Percentiles rank a stretch among this genome's conserved stretches.
These are phyloP conservation scores for Spatula versicolor DNA, from an alignment of 2,797 vertebrate genomes.

Conservation along the genomic window DNA sequence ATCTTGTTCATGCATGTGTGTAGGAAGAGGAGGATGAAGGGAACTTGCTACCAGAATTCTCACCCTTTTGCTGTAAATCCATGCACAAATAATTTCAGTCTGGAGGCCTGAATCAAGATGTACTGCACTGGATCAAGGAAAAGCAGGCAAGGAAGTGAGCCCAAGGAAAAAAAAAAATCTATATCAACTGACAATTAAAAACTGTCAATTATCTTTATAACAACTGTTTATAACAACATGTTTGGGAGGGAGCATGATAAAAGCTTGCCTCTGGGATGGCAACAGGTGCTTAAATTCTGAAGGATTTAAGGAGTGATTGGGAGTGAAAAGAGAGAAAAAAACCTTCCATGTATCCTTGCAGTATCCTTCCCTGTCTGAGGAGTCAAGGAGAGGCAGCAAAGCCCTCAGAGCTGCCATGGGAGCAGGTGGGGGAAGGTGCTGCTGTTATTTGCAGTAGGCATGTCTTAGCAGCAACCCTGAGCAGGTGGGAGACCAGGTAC, in stretches of 20 bases:
- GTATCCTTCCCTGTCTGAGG: neutral
- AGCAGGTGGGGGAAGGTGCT: conserved; percentile 17
- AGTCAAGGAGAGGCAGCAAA: neutral
- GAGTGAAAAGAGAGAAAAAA: accelerated
- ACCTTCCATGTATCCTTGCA: neutral
- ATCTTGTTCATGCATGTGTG: neutral
- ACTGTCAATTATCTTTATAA: neutral
- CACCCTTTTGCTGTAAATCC: neutral
- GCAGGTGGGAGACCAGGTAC: neutral
- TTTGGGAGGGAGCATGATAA: neutral
- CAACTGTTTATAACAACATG: neutral
- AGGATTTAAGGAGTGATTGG: neutral
- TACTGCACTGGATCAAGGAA: neutral
- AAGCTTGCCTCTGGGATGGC: neutral
- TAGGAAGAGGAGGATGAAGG: neutral
- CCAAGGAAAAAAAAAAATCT: neutral
- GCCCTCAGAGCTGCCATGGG: neutral
- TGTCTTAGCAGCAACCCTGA: conserved; percentile 64
- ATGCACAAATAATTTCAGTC: neutral
- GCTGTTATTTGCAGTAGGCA: conserved; percentile 30
- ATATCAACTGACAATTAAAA: neutral
- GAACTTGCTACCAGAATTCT: neutral
- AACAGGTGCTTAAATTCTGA: neutral
- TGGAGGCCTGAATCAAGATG: neutral
- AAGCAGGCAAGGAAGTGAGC: neutral